Evolutionary conservation across 2,797 vertebrate genomes (phyloP).

Genomic region (Luscinia megarhynchos): DNA sequence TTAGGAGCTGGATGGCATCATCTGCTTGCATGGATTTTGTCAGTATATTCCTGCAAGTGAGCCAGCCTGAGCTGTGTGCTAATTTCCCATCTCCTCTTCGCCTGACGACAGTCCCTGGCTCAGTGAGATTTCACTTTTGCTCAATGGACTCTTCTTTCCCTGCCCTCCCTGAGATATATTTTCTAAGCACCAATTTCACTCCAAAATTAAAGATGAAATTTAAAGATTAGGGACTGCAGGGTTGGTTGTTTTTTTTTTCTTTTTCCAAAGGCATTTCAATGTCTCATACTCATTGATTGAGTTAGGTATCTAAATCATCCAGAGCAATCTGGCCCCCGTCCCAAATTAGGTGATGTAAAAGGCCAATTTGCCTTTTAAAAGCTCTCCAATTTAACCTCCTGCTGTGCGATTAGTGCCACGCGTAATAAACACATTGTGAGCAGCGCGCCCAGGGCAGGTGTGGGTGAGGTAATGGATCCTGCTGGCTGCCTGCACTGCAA

Average conservation of each 20-base stretch:
- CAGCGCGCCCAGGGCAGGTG: background rate
- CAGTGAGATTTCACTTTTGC: slow-evolving; percentile 49
- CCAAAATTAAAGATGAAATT: slow-evolving; percentile 71
- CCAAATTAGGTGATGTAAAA: slow-evolving; percentile 51
- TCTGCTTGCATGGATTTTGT: slow-evolving; percentile 24
- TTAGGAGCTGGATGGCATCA: slow-evolving; percentile 31
- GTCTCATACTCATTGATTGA: slow-evolving; percentile 43
- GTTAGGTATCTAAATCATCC: slow-evolving; percentile 58
- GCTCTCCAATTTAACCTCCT: slow-evolving; percentile 25
- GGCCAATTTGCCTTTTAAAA: slow-evolving; percentile 63
- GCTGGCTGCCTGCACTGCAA: background rate
- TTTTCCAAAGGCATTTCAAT: slow-evolving; percentile 23
- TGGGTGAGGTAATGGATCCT: slow-evolving; percentile 1
- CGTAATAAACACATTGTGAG: slow-evolving; percentile 19
- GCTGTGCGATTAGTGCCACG: background rate
- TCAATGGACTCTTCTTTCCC: background rate
- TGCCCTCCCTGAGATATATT: slow-evolving; percentile 46
- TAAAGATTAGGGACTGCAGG: slow-evolving; percentile 50
- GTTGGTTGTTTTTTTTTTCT: background rate
- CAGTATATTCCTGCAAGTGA: background rate
- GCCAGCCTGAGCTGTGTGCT: slow-evolving; percentile 31
- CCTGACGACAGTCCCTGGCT: slow-evolving; percentile 33
- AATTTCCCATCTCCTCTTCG: slow-evolving; percentile 37
- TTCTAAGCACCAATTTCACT: slow-evolving; percentile 66
- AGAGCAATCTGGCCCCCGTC: slow-evolving; percentile 24